Conservation (phyloP, 2,888 invertebrate genomes). For the Drosophila greeni region DNA sequence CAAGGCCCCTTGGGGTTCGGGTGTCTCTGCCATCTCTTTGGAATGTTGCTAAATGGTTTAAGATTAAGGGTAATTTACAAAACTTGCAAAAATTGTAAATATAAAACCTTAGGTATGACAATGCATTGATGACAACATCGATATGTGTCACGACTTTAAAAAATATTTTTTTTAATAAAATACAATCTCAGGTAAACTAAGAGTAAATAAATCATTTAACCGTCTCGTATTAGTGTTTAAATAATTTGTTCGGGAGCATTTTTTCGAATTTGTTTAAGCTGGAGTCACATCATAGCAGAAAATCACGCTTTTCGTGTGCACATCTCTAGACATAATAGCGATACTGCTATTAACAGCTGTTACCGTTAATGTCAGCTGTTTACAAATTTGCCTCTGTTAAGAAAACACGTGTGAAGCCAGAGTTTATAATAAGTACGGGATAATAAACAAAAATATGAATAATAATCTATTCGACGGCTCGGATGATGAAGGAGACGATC, state of each 20-base stretch:
- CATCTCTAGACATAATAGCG: constrained; percentile 18
- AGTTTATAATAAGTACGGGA: not conserved
- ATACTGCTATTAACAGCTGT: no score
- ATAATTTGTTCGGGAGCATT: not conserved
- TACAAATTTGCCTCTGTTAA: no score
- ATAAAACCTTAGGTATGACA: constrained; percentile 11
- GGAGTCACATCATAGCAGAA: not conserved
- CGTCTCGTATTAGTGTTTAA: no score
- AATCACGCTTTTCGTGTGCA: not conserved
- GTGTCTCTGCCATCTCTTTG: constrained; percentile 61
- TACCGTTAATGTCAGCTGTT: no score
- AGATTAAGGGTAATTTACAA: not conserved
- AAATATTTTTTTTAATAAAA: not conserved
- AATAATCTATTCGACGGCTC: constrained; percentile 76
- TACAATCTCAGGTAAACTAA: not conserved
- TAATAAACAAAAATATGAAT: constrained; percentile 55
- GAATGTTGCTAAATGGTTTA: constrained; percentile 39
- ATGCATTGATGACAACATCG: constrained; percentile 2
- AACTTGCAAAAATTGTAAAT: constrained; percentile 29
- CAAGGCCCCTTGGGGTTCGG: constrained; percentile 50
- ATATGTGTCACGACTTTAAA: not conserved
- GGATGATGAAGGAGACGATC: constrained; percentile 80
- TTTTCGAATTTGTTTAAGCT: no score
- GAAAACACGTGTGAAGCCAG: constrained; percentile 19
- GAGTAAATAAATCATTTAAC: not conserved